Conservation (phyloP, 2,113 vertebrate species). For the Mirza zaza region DNA sequence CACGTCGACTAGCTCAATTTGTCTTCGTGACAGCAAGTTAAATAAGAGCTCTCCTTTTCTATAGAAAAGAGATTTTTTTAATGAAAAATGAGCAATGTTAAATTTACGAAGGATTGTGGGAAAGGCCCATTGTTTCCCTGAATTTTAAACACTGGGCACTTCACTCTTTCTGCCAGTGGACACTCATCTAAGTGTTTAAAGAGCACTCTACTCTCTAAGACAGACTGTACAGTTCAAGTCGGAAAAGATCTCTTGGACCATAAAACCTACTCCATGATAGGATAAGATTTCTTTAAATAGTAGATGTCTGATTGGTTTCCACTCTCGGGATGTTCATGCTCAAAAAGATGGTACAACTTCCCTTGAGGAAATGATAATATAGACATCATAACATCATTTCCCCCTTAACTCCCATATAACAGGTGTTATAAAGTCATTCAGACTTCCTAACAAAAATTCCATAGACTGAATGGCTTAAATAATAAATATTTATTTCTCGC, state of each 20-base stretch:
- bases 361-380: neutral
- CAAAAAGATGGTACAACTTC: slow-evolving; percentile 10
- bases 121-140: slow-evolving; percentile 24
- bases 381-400: neutral
- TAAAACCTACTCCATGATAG: neutral
- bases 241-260: neutral
- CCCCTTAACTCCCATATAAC: neutral
- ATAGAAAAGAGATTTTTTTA: neutral
- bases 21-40: slow-evolving; percentile 68
- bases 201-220: neutral
- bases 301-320: neutral
- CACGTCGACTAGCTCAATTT: slow-evolving; percentile 46
- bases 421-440: neutral
- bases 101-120: slow-evolving; percentile 52
- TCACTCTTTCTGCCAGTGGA: neutral
- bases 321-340: neutral
- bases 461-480: neutral
- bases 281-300: neutral
- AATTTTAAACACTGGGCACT: neutral
- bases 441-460: neutral
- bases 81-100: slow-evolving; percentile 62
- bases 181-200: neutral
- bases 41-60: slow-evolving; percentile 54
- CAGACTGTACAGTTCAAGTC: neutral
- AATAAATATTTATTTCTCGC: neutral